Evolutionary conservation across 2,797 vertebrate genomes (phyloP), one percentile per base, ranked within the genome.

Genomic region (Odontamblyopus lacepedii): DNA sequence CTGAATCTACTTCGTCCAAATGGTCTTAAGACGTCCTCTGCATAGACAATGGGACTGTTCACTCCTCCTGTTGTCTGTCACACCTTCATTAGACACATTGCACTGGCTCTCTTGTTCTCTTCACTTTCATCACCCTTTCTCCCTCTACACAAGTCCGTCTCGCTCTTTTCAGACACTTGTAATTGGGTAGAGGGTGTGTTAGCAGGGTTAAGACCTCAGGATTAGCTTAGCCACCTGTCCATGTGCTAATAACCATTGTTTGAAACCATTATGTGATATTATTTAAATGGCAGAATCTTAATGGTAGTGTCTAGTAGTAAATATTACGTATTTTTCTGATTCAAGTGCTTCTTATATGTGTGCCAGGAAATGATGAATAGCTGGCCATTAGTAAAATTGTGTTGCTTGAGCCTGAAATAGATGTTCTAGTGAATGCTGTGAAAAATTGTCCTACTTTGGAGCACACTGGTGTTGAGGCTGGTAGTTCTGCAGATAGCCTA

Each of bases 11-110:
- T 48, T 65, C 41, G 41, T 65, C 63, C n/a, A 29, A 27, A 16
- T 50, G 12, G 41, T 65, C 63, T 65, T 44, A 7, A 48, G 23
- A 27, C 41, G 4, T 41, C 44, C 67, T 69, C 72, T 23, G 60
- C 30, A 70, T 27, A 75, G 89, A 85, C 85, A 87, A 90, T 87
- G 71, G 69, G 65, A 75, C 53, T 61, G 75, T 79, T 61, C 81
- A 71, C 81, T 79, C 83, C 74, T 72, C 71, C 75, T 70, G 32
- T 78, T 83, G 61, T 51, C 72, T 48, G 63, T 74, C 69, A 79
- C 73, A 77, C 80, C 66, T 79, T 77, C 72, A 78, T 84, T 85
- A 87, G 72, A 82, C 73, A 35, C 75, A 84, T 69, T 77, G 64
- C 81, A 44, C 56, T 72, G 35, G 63, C 55, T 32, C 63, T 86